Evolutionary conservation across 2,113 vertebrate species (phyloP).

Genomic region (Hippocampus guttulatus): DNA sequence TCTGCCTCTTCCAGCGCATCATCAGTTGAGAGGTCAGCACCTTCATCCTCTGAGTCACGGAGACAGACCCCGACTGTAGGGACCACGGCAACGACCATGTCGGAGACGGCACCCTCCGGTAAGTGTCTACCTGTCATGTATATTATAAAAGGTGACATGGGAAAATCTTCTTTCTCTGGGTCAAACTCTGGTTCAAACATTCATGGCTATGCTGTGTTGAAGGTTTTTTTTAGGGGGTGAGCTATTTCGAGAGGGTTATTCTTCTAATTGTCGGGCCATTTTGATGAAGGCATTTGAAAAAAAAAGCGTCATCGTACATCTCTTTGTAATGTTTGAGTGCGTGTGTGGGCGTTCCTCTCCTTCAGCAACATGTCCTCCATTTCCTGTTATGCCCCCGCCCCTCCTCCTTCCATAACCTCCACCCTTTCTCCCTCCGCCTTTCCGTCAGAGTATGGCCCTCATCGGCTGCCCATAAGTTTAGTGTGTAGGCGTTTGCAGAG

Average conservation of each 20-base stretch:
- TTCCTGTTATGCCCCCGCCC: slow-evolving; percentile 1
- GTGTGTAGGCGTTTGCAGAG: slow-evolving; percentile 95
- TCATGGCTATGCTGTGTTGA: no score
- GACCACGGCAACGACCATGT: slow-evolving; percentile 63
- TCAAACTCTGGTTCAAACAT: no score
- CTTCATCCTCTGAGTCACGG: slow-evolving; percentile 62
- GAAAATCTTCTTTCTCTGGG: no score
- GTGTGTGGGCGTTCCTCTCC: slow-evolving; percentile 26
- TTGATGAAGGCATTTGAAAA: no score
- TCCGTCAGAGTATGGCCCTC: slow-evolving; percentile 84
- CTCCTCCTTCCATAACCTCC: slow-evolving; percentile 24
- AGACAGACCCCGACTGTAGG: slow-evolving; percentile 68
- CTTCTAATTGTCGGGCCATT: no score
- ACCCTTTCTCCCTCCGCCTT: slow-evolving; percentile 63
- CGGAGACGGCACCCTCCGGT: slow-evolving; percentile 68
- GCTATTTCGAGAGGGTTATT: no score
- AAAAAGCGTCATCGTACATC: no score
- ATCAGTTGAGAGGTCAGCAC: slow-evolving; percentile 72
- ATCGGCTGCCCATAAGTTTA: slow-evolving; percentile 90
- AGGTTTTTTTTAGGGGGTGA: no score
- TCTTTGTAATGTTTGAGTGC: neutral
- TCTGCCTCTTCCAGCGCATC: slow-evolving; percentile 73
- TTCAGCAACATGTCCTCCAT: slow-evolving; percentile 43
- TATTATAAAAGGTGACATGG: no score
- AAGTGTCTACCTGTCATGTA: neutral